Conservation (phyloP, 2,113 vertebrate genomes). For the Circaetus cinerascens region DNA sequence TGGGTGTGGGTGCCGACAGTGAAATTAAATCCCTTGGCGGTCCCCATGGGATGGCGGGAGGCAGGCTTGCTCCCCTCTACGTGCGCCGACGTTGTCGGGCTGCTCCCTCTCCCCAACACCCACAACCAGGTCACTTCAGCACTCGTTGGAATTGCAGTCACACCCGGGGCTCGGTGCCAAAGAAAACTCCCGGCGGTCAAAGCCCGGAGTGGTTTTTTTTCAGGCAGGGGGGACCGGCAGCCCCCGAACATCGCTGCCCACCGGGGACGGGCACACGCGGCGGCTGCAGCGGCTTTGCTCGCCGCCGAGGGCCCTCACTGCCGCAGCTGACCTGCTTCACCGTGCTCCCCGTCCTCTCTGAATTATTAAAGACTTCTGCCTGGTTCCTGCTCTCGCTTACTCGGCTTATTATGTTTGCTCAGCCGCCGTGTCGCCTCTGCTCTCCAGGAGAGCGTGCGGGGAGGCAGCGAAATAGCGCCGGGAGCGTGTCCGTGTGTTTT, state of each 20-base stretch:
- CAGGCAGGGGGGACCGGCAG: not conserved
- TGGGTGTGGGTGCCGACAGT: slow-evolving; percentile 44
- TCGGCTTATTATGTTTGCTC: not conserved
- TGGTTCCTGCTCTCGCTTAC: not conserved
- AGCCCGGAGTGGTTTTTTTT: not conserved
- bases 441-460: not conserved
- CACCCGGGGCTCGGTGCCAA: rapidly evolving
- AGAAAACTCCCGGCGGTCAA: not conserved
- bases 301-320: rapidly evolving
- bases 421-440: not conserved
- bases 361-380: slow-evolving; percentile 33
- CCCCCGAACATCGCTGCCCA: rapidly evolving
- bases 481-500: not conserved
- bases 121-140: not conserved
- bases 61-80: not conserved
- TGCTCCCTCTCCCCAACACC: not conserved
- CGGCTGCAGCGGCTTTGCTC: not conserved
- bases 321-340: not conserved
- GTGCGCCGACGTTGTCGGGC: rapidly evolving
- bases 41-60: not conserved
- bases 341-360: not conserved
- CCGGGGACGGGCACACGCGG: not conserved
- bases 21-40: not conserved
- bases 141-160: not conserved
- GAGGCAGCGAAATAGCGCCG: rapidly evolving